Evolutionary conservation across 2,888 invertebrate genomes (phyloP).

Genomic region (Andricus quercusramuli): DNA sequence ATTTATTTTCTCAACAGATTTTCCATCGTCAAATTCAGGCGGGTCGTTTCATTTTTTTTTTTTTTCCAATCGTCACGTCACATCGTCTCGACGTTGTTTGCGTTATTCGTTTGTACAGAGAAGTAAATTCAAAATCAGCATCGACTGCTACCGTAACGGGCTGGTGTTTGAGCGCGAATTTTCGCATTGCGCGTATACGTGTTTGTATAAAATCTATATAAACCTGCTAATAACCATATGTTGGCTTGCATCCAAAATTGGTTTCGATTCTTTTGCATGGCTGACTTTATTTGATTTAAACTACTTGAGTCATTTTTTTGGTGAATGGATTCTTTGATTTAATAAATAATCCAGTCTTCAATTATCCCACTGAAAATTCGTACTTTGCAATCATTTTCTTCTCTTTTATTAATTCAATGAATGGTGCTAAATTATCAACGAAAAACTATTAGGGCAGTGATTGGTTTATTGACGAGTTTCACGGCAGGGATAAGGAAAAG

Average conservation of each 20-base stretch:
- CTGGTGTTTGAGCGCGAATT: neutral
- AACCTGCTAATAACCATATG: slow-evolving; percentile 28
- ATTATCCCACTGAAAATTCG: neutral
- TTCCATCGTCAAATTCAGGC: slow-evolving; percentile 62
- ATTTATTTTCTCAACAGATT: slow-evolving; percentile 69
- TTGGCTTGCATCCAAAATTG: slow-evolving; percentile 1
- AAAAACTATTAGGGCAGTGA: neutral
- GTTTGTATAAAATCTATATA: neutral
- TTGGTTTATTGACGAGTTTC: neutral
- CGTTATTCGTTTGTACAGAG: slow-evolving; percentile 59
- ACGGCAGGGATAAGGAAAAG: neutral
- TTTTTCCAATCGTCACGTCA: slow-evolving; percentile 45
- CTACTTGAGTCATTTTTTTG: neutral
- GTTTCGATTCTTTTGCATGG: neutral
- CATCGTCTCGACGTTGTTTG: slow-evolving; percentile 57
- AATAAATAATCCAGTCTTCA: neutral
- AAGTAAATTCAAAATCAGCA: slow-evolving; percentile 65
- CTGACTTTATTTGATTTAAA: neutral
- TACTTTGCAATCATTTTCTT: neutral
- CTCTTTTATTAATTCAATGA: neutral
- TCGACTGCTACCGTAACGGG: slow-evolving; percentile 38
- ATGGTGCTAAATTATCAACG: neutral
- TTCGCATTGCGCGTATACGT: slow-evolving; percentile 18
- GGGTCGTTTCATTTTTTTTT: slow-evolving; percentile 56
- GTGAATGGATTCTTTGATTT: neutral